Conservation (phyloP, 2,113 vertebrate genomes). For the Rostratula benghalensis region DNA sequence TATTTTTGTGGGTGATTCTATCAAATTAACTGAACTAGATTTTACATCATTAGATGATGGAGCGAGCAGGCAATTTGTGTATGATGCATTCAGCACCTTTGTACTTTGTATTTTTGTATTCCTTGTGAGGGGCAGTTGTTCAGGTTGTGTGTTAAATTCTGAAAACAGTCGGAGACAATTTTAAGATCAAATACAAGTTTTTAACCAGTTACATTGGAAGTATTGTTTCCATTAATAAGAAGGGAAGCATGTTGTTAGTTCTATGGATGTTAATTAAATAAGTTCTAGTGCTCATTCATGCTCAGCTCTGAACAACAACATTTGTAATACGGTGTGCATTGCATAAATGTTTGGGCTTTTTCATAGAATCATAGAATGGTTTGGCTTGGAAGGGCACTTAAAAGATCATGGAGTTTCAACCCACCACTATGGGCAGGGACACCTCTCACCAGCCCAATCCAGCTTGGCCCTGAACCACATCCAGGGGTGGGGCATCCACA, state of each 20-base stretch:
- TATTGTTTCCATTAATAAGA: background rate
- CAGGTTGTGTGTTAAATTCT: background rate
- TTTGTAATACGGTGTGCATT: background rate
- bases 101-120: background rate
- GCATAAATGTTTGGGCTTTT: background rate
- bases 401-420: background rate
- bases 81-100: background rate
- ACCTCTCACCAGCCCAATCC: background rate
- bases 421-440: background rate
- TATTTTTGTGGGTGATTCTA: background rate
- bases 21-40: background rate
- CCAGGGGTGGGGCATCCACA: too few species aligned
- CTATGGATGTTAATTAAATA: background rate
- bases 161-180: background rate
- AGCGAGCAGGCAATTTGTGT: background rate
- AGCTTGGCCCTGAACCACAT: background rate
- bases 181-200: background rate
- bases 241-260: background rate
- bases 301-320: background rate
- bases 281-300: background rate
- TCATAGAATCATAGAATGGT: background rate
- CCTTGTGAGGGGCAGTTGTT: background rate
- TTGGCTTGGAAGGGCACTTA: background rate
- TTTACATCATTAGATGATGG: background rate
- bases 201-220: background rate